These are phyloP conservation scores for Phengaris alcon DNA, from an alignment of 2,888 invertebrate species.

Conservation along the genomic window DNA sequence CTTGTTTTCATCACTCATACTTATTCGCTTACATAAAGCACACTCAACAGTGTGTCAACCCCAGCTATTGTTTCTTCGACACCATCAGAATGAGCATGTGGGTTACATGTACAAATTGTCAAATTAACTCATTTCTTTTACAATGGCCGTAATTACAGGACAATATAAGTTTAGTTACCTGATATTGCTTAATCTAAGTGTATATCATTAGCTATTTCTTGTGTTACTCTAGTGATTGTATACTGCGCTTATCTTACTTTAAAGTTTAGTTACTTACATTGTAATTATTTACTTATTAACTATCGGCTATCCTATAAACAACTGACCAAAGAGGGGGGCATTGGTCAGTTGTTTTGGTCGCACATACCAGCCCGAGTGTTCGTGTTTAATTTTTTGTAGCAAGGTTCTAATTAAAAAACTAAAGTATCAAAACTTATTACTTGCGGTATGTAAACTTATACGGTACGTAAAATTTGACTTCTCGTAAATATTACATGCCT, in stretches of 20 bases:
- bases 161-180: background rate
- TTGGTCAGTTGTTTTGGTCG: too few relatives aligned
- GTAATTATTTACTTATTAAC: too few relatives aligned
- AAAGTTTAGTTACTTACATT: too few relatives aligned
- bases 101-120: constrained; percentile 30
- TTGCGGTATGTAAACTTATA: too few relatives aligned
- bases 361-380: too few relatives aligned
- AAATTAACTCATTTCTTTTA: constrained; percentile 27
- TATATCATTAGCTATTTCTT: background rate
- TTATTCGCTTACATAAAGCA: background rate
- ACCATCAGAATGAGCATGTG: constrained; percentile 20
- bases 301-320: too few relatives aligned
- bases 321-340: too few relatives aligned
- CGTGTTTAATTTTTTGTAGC: too few relatives aligned
- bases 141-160: constrained; percentile 17
- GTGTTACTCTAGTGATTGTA: background rate
- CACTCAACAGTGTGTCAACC: constrained; percentile 19
- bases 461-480: too few relatives aligned
- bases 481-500: too few relatives aligned
- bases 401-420: too few relatives aligned
- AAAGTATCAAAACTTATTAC: too few relatives aligned
- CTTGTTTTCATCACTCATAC: background rate
- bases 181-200: background rate
- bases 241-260: background rate
- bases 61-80: constrained; percentile 1